Evolutionary conservation across 2,888 invertebrate species (phyloP), one percentile per base, ranked within the genome.

Genomic region (Philereme vetulata): DNA sequence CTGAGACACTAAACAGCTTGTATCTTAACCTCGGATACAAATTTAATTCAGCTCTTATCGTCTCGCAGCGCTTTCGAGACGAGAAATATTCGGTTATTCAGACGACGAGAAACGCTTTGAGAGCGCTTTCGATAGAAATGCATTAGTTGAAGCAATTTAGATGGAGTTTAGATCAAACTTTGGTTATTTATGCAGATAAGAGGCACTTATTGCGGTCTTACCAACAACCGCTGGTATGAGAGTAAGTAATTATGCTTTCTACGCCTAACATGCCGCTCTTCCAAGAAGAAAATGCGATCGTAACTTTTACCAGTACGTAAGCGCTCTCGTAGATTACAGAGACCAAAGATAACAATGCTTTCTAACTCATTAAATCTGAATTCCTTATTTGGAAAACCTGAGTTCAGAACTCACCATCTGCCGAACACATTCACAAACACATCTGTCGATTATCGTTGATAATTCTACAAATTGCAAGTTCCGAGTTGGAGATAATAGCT

Each of bases 11-110:
- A 77, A 83, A 77, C 82, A 79, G 77, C 76, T 77, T 72, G 71
- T 76, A 77, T 80, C 81, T 81, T 80, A 80, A 81, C 81, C 81
- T 75, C 71, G 65, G 76, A 77, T 77, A 75, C 74, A 71, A 76
- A 78, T 76, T 80, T 77, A 80, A 82, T 82, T 81, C 76, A 64
- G 56, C 47, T 60, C 35, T 43, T 44, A 58, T 57, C 54, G 52
- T 56, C 58, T 54, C 51, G 57, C 56, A 47, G 55, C 47, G 55
- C 53, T 57, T 51, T 58, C 5, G 40, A 5, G 7, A 50, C 33
- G 40, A 60, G 62, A 48, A 54, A 55, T 55, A 58, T 62, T 48
- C 42, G 53, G 46, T 50, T 57, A 48, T 51, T 51, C 11, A 21
- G 51, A 51, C 33, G 53, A 45, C 43, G 51, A 36, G 42, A 40